Conservation (phyloP, 2,113 vertebrate genomes). For the Collichthys lucidus region DNA sequence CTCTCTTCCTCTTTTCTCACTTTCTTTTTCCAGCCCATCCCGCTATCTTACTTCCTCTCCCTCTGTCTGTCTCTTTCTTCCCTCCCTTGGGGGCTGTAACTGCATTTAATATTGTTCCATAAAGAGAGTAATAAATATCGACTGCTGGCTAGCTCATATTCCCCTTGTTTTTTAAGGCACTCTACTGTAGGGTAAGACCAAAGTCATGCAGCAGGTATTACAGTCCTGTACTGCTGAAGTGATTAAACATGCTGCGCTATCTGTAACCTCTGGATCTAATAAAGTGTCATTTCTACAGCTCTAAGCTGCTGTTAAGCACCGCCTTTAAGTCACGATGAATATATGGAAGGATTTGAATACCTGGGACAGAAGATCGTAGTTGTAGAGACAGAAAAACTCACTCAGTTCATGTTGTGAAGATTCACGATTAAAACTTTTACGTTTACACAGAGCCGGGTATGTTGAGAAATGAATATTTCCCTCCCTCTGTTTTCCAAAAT, state of each 20-base stretch:
- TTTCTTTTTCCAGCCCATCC: constrained; percentile 42
- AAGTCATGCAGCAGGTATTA: constrained; percentile 71
- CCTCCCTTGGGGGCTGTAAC: constrained; percentile 76
- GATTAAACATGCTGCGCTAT: constrained; percentile 24
- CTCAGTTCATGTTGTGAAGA: neutral
- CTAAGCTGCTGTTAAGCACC: neutral
- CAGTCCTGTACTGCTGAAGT: constrained; percentile 5
- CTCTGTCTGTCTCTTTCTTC: constrained; percentile 35
- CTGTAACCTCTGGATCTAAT: constrained; percentile 44
- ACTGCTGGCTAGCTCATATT: constrained; percentile 80
- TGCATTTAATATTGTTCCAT: constrained; percentile 82
- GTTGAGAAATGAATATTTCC: too few species aligned
- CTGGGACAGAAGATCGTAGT: neutral
- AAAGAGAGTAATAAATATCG: constrained; percentile 83
- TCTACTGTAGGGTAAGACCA: constrained; percentile 61
- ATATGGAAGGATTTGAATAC: neutral
- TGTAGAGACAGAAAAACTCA: constrained; percentile 7
- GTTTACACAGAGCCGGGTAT: too few species aligned
- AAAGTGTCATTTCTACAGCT: constrained; percentile 33
- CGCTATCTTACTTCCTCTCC: constrained; percentile 40
- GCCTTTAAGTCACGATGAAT: constrained; percentile 14
- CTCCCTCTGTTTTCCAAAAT: too few species aligned
- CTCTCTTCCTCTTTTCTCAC: constrained; percentile 39
- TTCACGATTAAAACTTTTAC: neutral
- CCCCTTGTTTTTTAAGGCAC: constrained; percentile 68